Evolutionary conservation across 2,113 vertebrate species (phyloP).

Genomic region (Oxyruncus cristatus): DNA sequence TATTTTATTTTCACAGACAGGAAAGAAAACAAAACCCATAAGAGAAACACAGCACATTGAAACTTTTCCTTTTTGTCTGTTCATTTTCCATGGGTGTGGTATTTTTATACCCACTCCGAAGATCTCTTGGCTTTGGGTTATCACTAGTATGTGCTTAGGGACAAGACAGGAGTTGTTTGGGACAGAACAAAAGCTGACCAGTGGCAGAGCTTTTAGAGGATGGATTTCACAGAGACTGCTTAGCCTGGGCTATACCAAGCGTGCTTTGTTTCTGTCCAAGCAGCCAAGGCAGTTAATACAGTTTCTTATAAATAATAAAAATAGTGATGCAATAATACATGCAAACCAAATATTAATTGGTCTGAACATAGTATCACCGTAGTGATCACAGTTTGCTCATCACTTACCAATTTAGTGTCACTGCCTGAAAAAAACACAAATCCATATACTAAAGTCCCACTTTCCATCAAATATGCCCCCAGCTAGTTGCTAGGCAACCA

Average conservation of each 20-base stretch:
- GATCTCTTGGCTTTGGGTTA: neutral
- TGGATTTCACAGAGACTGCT: neutral
- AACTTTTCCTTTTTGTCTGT: neutral
- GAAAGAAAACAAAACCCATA: neutral
- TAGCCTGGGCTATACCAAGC: neutral
- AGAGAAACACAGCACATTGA: neutral
- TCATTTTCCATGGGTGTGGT: neutral
- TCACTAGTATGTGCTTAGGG: accelerated
- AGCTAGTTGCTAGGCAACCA: slow-evolving; percentile 31
- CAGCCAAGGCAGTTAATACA: neutral
- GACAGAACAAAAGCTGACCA: neutral
- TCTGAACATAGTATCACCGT: neutral
- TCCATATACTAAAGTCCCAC: neutral
- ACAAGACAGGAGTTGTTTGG: neutral
- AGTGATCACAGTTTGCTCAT: neutral
- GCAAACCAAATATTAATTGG: neutral
- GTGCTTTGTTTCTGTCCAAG: neutral
- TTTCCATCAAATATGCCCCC: neutral
- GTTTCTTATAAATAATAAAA: neutral
- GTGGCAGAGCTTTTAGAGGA: neutral
- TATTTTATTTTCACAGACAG: neutral
- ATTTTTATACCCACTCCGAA: neutral
- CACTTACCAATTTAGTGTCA: neutral
- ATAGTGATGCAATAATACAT: neutral
- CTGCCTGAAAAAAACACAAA: neutral